Conservation (phyloP, 2,888 invertebrate species). For the Nomada flava region DNA sequence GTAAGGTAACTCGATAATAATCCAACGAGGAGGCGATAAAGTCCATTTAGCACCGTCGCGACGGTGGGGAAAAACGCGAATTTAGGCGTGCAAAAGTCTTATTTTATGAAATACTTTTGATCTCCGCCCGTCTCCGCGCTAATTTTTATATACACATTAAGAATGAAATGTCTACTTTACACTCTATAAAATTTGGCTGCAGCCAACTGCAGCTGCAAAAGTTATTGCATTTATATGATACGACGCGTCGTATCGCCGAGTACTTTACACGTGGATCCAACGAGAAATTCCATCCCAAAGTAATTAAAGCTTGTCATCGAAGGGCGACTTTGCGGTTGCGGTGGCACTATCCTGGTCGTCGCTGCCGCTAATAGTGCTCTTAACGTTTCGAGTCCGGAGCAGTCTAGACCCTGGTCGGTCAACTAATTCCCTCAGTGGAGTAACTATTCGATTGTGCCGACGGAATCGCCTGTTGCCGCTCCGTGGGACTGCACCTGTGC, state of each 20-base stretch:
- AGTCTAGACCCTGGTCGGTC: constrained; percentile 34
- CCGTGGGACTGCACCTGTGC: too few relatives aligned
- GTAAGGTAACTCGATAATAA: constrained; percentile 57
- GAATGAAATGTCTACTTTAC: too few relatives aligned
- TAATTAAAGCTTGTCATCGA: constrained; percentile 65
- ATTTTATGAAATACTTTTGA: too few relatives aligned
- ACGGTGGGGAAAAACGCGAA: too few relatives aligned
- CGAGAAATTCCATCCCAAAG: constrained; percentile 66
- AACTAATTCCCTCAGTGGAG: constrained; percentile 57
- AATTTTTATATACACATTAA: too few relatives aligned
- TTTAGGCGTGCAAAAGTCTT: too few relatives aligned
- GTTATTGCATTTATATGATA: too few relatives aligned
- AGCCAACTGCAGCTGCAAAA: too few relatives aligned
- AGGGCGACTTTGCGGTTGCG: constrained; percentile 57
- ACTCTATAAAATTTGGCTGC: too few relatives aligned
- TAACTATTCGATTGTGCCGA: constrained; percentile 44
- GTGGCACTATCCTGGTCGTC: constrained; percentile 28
- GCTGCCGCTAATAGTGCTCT: constrained; percentile 53
- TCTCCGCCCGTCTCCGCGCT: too few relatives aligned
- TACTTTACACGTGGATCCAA: constrained; percentile 47
- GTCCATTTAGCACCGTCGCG: constrained; percentile 50
- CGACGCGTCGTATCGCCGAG: constrained; percentile 4
- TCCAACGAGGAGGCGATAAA: constrained; percentile 62
- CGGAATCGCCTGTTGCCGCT: constrained; percentile 30
- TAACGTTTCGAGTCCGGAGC: background rate